Evolutionary conservation across 2,888 invertebrate species (phyloP), one percentile per base, ranked within the genome.

Genomic region (Strigamia transsilvanica): DNA sequence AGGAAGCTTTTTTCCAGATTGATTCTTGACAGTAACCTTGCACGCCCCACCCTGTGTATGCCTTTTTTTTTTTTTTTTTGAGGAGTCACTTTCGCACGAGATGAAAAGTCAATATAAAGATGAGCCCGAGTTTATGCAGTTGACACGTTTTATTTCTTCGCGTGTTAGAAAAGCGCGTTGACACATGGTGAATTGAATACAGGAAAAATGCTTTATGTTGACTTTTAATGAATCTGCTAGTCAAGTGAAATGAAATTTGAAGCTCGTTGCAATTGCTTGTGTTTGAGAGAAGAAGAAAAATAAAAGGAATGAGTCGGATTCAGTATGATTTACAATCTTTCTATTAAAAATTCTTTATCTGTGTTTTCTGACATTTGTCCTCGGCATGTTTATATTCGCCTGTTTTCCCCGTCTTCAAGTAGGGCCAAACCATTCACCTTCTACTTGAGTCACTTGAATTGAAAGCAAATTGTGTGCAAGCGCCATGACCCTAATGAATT

Each of bases 81-180:
- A 66, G 18, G 61, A 66, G 61, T 46, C 46, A 66, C 61, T 38
- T 38, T 21, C 61, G 18, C 61, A 66, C 61, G 23, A 66, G 61
- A 66, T 66, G 61, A 66, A 66, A 66, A 66, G 61, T 66, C 61
- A 66, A 66, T 66, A 66, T 66, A 66, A 66, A 66, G 61, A 66
- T 66, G 61, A 66, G 61, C 61, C 61, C 18, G 3, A 66, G 21
- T 66, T 66, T 66, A 66, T 66, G 61, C 61, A 66, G 61, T 23
- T 66, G 61, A 66, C 61, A 66, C 61, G 61, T 66, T 66, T 66
- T 66, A 66, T 66, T 66, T 66, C 18, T 12, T n/a, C 23, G 61
- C 12, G 46, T n/a, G 46, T 46, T 46, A 13, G 46, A n/a, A 66
- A 66, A 66, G 61, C 7, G 23, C 61, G 23, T 66, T 66, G 61